phyloP scores from a whole-genome alignment of 1,140 invertebrate genomes.

The Ips typographus region DNA sequence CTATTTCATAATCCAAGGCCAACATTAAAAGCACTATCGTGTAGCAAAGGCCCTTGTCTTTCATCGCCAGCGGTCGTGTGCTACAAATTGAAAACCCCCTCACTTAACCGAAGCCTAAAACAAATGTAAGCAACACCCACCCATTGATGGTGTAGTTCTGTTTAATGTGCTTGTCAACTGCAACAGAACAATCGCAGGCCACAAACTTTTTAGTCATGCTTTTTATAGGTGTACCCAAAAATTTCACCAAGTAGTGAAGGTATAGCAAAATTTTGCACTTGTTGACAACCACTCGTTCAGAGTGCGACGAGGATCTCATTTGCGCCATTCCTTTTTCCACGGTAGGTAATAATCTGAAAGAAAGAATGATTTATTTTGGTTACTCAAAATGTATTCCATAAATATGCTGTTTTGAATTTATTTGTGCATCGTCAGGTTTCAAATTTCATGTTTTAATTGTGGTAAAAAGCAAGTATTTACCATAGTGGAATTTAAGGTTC shows the following conservation, averaged over 20 bases:
- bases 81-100: constrained; percentile 43
- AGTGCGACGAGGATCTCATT: constrained; percentile 8
- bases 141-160: constrained; percentile 25
- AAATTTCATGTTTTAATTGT: too few species aligned
- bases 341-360: constrained; percentile 20
- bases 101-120: neutral
- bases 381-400: neutral
- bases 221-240: constrained; percentile 51
- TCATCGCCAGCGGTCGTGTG: constrained; percentile 52
- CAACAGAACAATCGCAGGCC: constrained; percentile 46
- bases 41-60: constrained; percentile 56
- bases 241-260: constrained; percentile 50
- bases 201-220: constrained; percentile 48
- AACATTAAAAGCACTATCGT: constrained; percentile 54
- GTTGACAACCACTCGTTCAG: constrained; percentile 22
- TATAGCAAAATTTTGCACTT: constrained; percentile 51
- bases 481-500: too few species aligned
- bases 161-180: constrained; percentile 46
- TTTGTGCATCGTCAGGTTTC: too few species aligned
- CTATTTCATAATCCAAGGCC: constrained; percentile 50
- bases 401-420: too few species aligned
- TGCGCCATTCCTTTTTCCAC: constrained; percentile 11
- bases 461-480: too few species aligned
- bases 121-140: neutral
- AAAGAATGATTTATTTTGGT: neutral